Evolutionary conservation across 2,888 invertebrate genomes (phyloP).

Genomic region (Entomobrya multifasciata): DNA sequence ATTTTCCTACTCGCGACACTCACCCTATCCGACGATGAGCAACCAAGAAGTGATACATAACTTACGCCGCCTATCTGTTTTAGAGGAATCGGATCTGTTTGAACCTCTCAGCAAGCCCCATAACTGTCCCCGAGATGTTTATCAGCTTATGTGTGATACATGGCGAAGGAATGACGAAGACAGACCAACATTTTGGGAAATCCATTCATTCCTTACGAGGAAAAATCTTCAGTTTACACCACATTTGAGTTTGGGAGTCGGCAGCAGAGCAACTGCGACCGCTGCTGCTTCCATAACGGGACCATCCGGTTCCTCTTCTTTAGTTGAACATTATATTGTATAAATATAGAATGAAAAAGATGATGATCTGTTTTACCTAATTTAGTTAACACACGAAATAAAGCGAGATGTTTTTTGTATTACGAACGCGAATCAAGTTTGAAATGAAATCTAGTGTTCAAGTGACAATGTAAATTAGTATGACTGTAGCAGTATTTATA

Average conservation of each 20-base stretch:
- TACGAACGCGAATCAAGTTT: neutral
- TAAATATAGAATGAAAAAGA: slow-evolving; percentile 24
- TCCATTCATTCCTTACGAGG: slow-evolving; percentile 90
- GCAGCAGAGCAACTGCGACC: slow-evolving; percentile 39
- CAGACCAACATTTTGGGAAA: slow-evolving; percentile 92
- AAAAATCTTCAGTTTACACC: slow-evolving; percentile 84
- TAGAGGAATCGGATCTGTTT: slow-evolving; percentile 82
- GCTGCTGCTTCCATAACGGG: slow-evolving; percentile 48
- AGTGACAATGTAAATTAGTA: slow-evolving; percentile 38
- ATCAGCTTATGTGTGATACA: slow-evolving; percentile 95
- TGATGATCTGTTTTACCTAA: neutral
- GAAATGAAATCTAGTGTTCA: slow-evolving; percentile 25
- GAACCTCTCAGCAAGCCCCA: slow-evolving; percentile 85
- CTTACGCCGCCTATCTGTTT: slow-evolving; percentile 84
- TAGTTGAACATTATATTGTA: slow-evolving; percentile 73
- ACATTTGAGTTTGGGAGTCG: slow-evolving; percentile 47
- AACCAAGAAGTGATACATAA: slow-evolving; percentile 92
- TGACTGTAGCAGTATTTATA: neutral
- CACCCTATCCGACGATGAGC: slow-evolving; percentile 88
- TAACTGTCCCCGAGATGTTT: slow-evolving; percentile 87
- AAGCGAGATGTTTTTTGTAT: neutral
- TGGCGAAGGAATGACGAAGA: slow-evolving; percentile 92
- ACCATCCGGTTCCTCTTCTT: slow-evolving; percentile 60
- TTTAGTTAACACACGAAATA: neutral
- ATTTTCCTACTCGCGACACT: slow-evolving; percentile 88